Evolutionary conservation across 2,797 vertebrate genomes (phyloP).

Genomic region (Cryptoblepharus egeriae): DNA sequence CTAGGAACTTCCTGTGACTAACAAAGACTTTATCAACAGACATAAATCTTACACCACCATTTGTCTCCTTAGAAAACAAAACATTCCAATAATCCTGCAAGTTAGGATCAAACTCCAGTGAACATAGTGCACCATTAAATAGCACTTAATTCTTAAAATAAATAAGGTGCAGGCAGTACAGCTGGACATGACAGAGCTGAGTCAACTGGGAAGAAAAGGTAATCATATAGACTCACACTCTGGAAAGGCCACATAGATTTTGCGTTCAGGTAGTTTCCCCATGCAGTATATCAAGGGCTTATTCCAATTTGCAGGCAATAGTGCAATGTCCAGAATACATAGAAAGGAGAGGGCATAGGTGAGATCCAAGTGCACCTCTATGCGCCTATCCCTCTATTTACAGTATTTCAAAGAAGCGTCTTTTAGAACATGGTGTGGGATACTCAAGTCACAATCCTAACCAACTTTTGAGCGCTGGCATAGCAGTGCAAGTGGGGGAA

Average conservation of each 20-base stretch:
- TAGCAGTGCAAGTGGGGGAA: too few species aligned
- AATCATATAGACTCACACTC: slow-evolving; percentile 58
- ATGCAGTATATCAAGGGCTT: slow-evolving; percentile 56
- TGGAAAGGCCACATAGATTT: slow-evolving; percentile 77
- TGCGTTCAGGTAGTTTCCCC: slow-evolving; percentile 69
- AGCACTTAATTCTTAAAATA: slow-evolving; percentile 39
- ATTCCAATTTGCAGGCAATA: slow-evolving; percentile 19
- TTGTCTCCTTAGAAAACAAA: slow-evolving; percentile 34
- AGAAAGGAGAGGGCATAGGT: background rate
- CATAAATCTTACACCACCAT: background rate
- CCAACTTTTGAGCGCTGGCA: too few species aligned
- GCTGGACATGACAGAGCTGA: slow-evolving; percentile 64
- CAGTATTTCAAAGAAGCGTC: too few species aligned
- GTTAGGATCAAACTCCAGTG: slow-evolving; percentile 22
- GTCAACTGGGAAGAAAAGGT: slow-evolving; percentile 47
- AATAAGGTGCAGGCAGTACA: slow-evolving; percentile 35
- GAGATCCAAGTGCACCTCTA: background rate
- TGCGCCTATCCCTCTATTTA: background rate
- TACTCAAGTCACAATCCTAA: background rate
- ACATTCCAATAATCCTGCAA: slow-evolving; percentile 45
- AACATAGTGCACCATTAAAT: slow-evolving; percentile 36
- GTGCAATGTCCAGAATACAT: background rate
- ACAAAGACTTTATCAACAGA: slow-evolving; percentile 24
- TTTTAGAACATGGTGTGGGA: background rate
- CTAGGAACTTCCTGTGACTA: background rate